Evolutionary conservation across 2,888 invertebrate species (phyloP).

Genomic region (Acronicta aceris): DNA sequence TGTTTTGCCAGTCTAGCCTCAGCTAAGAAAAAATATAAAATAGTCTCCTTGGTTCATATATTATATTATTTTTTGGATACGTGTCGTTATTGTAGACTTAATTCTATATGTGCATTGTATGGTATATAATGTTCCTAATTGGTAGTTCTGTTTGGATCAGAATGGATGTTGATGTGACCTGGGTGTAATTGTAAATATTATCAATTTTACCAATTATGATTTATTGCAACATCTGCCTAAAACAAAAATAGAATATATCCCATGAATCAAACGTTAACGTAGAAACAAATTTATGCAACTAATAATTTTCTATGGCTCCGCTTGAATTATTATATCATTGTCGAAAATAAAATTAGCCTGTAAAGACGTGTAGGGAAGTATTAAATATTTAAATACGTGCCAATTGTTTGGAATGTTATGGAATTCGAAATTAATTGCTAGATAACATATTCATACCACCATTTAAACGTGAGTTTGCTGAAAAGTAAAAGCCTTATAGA

Average conservation of each 20-base stretch:
- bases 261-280: conserved; percentile 17
- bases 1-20: conserved; percentile 87
- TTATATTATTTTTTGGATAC: conserved; percentile 54
- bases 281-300: conserved; percentile 19
- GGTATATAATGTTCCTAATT: conserved; percentile 68
- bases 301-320: conserved; percentile 46
- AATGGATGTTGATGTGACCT: conserved; percentile 87
- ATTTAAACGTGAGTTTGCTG: conserved; percentile 65
- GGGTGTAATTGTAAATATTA: conserved; percentile 82
- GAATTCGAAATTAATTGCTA: conserved; percentile 26
- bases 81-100: conserved; percentile 67
- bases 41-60: conserved; percentile 68
- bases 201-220: conserved; percentile 78
- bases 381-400: conserved; percentile 24
- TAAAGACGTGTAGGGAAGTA: conserved; percentile 10
- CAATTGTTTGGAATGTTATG: conserved; percentile 22
- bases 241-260: conserved; percentile 22
- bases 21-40: conserved; percentile 84
- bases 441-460: conserved; percentile 57
- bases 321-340: conserved; percentile 40
- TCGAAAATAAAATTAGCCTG: conserved; percentile 23
- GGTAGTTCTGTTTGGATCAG: conserved; percentile 69
- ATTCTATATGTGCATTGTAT: conserved; percentile 74
- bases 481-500: conserved; percentile 69
- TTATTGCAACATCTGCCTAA: conserved; percentile 72